Evolutionary conservation across 2,113 vertebrate species (phyloP).

Genomic region (Ictalurus furcatus): DNA sequence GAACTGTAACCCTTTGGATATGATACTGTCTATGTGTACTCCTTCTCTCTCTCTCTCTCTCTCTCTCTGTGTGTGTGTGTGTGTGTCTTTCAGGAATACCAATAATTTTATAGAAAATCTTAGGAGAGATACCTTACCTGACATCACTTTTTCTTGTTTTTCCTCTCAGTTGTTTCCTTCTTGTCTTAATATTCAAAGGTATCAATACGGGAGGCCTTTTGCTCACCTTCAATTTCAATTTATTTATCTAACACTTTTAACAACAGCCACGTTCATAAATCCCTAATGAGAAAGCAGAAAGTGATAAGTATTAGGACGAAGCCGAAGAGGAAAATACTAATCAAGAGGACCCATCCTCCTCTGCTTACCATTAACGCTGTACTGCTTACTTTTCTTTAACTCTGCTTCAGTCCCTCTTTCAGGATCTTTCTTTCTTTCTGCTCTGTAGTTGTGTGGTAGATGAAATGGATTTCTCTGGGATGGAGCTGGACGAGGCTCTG

Average conservation of each 20-base stretch:
- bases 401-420: not conserved
- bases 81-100: not conserved
- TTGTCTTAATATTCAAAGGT: not conserved
- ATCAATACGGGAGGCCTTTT: not conserved
- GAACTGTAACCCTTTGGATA: not conserved
- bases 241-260: not conserved
- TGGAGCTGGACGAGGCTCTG: constrained; percentile 97
- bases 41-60: constrained; percentile 9
- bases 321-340: not conserved
- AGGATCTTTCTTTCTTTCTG: not conserved
- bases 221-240: constrained; percentile 2
- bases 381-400: not conserved
- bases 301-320: not conserved
- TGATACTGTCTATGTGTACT: not conserved
- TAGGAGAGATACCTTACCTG: not conserved
- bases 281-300: not conserved
- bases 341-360: not conserved
- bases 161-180: not conserved
- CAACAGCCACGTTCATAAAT: not conserved
- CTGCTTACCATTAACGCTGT: not conserved
- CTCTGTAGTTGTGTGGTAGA: constrained; percentile 90
- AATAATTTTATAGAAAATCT: not conserved
- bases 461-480: constrained; percentile 97
- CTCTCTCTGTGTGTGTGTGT: not conserved
- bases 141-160: not conserved